Percentiles rank a stretch among this genome's conserved stretches.
Evolutionary conservation across 2,113 vertebrate genomes (phyloP).

Genomic region (Sorex araneus): DNA sequence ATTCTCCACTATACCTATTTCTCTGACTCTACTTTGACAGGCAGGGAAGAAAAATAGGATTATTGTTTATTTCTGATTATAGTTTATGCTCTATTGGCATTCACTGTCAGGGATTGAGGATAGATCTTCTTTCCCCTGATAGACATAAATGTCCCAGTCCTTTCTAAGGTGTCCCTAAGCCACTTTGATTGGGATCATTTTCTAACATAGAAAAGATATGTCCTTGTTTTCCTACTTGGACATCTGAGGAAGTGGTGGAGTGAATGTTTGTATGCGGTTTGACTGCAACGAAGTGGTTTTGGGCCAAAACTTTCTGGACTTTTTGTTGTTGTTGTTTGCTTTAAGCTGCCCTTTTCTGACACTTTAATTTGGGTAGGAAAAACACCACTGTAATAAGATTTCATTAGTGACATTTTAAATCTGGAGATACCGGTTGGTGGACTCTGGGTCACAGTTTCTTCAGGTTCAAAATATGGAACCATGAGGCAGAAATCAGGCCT

Average conservation of each 20-base stretch:
- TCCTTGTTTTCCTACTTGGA: rapidly evolving
- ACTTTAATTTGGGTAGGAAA: neutral
- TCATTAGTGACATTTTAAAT: neutral
- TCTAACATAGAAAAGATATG: neutral
- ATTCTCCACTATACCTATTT: neutral
- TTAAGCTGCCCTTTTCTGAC: neutral
- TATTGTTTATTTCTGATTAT: neutral
- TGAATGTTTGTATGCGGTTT: neutral
- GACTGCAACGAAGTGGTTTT: neutral
- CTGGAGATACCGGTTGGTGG: neutral
- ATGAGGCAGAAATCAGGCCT: neutral
- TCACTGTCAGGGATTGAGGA: neutral
- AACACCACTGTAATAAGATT: neutral
- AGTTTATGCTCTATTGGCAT: neutral
- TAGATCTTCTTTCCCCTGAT: neutral
- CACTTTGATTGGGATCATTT: neutral
- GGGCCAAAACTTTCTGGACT: neutral
- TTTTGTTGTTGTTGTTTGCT: neutral
- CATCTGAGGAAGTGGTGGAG: neutral
- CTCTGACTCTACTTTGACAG: neutral
- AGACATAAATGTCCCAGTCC: neutral
- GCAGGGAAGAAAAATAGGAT: too few relatives aligned
- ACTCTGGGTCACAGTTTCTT: neutral
- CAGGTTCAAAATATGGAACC: neutral
- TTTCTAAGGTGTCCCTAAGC: neutral